Evolutionary conservation across 2,113 vertebrate genomes (phyloP).

Genomic region (Elachura formosa): DNA sequence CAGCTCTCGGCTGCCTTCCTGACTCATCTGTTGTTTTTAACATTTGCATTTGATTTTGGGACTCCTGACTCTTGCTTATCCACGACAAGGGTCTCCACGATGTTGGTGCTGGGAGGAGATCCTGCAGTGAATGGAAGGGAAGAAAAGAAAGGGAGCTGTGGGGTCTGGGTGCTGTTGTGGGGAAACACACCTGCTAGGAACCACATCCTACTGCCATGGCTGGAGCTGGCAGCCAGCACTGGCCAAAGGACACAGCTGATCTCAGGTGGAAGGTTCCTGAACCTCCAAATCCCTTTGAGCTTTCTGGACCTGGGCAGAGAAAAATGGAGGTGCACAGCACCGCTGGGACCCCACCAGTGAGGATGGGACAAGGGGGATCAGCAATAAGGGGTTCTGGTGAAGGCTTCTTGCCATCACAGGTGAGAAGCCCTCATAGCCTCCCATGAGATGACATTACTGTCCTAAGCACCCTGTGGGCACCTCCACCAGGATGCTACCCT

Average conservation of each 20-base stretch:
- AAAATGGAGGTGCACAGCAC: not conserved
- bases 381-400: not conserved
- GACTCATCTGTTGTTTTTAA: not conserved
- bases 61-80: not conserved
- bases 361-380: not conserved
- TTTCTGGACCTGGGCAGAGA: not conserved
- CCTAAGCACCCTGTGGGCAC: accelerated
- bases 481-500: not conserved
- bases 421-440: not conserved
- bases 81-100: constrained; percentile 43
- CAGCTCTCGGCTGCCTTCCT: not conserved
- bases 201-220: not conserved
- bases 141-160: not conserved
- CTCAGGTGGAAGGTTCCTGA: not conserved
- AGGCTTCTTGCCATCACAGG: not conserved
- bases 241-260: not conserved
- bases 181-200: not conserved
- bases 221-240: not conserved
- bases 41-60: not conserved
- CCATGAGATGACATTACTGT: not conserved
- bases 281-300: not conserved
- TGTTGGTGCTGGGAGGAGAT: not conserved
- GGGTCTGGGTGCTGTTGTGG: not conserved
- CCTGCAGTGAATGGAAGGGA: not conserved
- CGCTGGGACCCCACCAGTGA: not conserved